These are phyloP conservation scores for Epsilonema sp. DNA, from an alignment of 2,888 invertebrate species.

Conservation along the genomic window DNA sequence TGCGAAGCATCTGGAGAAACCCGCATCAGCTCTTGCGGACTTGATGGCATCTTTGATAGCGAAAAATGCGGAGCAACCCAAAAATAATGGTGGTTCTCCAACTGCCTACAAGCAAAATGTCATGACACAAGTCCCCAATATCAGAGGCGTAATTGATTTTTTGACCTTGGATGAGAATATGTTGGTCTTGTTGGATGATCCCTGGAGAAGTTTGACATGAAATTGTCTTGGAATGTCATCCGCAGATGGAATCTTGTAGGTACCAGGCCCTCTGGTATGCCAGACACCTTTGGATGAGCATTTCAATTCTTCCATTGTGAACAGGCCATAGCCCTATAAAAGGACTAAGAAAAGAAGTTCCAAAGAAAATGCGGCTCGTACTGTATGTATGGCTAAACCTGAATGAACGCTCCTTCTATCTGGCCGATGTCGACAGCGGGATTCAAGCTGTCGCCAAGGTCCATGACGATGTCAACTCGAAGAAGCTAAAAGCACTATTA, in stretches of 20 bases:
- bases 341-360: too few species aligned
- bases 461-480: conserved; percentile 84
- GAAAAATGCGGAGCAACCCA: conserved; percentile 61
- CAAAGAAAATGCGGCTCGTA: not conserved
- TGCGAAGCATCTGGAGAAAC: conserved; percentile 37
- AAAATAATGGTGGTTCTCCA: conserved; percentile 80
- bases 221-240: conserved; percentile 74
- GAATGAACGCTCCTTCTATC: conserved; percentile 80
- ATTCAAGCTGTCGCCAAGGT: conserved; percentile 77
- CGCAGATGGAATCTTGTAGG: conserved; percentile 80
- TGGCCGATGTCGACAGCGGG: conserved; percentile 92
- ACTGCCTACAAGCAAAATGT: conserved; percentile 48
- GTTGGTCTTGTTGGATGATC: conserved; percentile 68
- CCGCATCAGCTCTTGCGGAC: conserved; percentile 51
- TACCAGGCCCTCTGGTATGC: conserved; percentile 68
- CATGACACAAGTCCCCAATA: not conserved
- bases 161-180: conserved; percentile 85
- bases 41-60: conserved; percentile 61
- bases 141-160: too few species aligned
- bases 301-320: conserved; percentile 67
- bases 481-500: conserved; percentile 48
- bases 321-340: conserved; percentile 59
- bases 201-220: conserved; percentile 72
- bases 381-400: conserved; percentile 31
- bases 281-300: conserved; percentile 62